phyloP scores from a whole-genome alignment of 2,888 invertebrate genomes.

The Cryptus armator region DNA sequence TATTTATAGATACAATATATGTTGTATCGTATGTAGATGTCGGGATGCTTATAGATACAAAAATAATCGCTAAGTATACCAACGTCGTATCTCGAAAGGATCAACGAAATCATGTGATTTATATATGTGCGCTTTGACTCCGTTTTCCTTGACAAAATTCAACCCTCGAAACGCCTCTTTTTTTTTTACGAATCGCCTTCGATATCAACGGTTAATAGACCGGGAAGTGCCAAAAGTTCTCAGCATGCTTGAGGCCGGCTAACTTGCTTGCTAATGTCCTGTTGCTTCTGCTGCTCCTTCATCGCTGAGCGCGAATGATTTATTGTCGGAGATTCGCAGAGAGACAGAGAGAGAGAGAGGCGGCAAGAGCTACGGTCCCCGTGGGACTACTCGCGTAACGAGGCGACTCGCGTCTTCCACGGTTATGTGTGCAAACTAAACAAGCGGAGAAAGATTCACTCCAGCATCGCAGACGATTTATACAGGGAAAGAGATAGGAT shows the following conservation, averaged over 20 bases:
- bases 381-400: conserved; percentile 52
- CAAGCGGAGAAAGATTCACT: conserved; percentile 44
- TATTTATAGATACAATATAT: conserved; percentile 76
- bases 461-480: conserved; percentile 49
- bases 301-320: conserved; percentile 62
- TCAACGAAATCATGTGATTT: conserved; percentile 14
- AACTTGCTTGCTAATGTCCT: conserved; percentile 7
- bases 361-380: conserved; percentile 33
- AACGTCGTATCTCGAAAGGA: conserved; percentile 13
- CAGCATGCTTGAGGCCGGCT: conserved; percentile 48
- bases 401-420: conserved; percentile 43
- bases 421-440: conserved; percentile 55
- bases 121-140: neutral
- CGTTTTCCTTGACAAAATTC: neutral
- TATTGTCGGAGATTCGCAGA: conserved; percentile 52
- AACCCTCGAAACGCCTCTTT: conserved; percentile 18
- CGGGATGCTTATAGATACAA: conserved; percentile 5
- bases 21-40: conserved; percentile 16
- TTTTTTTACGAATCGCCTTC: conserved; percentile 26
- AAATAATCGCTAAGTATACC: conserved; percentile 27
- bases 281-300: conserved; percentile 35
- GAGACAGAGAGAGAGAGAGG: conserved; percentile 13
- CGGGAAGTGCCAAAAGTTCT: conserved; percentile 63
- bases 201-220: conserved; percentile 63
- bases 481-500: conserved; percentile 28